Base-by-base conservation (phyloP, 1,140 invertebrate species). In the Achatina immaculata region DNA sequence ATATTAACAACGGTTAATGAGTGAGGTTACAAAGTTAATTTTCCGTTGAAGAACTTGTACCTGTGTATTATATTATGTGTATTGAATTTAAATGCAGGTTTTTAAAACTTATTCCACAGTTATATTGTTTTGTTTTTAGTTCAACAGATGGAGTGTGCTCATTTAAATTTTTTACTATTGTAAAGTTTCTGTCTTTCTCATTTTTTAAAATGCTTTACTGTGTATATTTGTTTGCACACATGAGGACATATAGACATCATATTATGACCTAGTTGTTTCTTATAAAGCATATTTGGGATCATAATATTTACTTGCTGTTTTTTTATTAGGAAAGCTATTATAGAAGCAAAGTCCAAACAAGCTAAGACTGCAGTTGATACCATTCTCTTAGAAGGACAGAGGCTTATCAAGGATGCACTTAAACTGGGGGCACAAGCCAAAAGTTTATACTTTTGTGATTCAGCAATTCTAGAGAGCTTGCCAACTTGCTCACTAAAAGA, bases 351-450 rank as follows among this genome's bases (percentile, higher is more conserved):
- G 43, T 43, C 75, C 31, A 43, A 11, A 6, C 34, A 43, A 4
- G 1, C 21, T 0, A 36, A 34, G 7, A 38, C 19, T 2, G 6
- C 28, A 43, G 1, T 2, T 2, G 77, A 79, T 21, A 48, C 66
- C 11, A 71, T 79, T 65, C 16, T 79, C n/a, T 55, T 79, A 21
- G 77, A 79, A 31, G 77, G 77, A 0, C 38, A 48, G 19, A 7
- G 77, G 48, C 66, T 79, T 6, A 71, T 79, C 65, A 68, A 55
- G 31, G 77, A 79, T 71, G 40, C 77, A n/a, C 24, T 79, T 9
- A 6, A 9, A 14, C 16, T 71, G 14, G 77, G 77, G 7, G 77
- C 77, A 24, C 21, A 45, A 51, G n/a, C 38, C 7, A 69, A 71
- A 34, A 43, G 43, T 31, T 21, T 79, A 43, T 79, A 71, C 40